phyloP scores from a whole-genome alignment of 37 sponge, comb jelly and placozoan genomes.

The Ephydatia muelleri region DNA sequence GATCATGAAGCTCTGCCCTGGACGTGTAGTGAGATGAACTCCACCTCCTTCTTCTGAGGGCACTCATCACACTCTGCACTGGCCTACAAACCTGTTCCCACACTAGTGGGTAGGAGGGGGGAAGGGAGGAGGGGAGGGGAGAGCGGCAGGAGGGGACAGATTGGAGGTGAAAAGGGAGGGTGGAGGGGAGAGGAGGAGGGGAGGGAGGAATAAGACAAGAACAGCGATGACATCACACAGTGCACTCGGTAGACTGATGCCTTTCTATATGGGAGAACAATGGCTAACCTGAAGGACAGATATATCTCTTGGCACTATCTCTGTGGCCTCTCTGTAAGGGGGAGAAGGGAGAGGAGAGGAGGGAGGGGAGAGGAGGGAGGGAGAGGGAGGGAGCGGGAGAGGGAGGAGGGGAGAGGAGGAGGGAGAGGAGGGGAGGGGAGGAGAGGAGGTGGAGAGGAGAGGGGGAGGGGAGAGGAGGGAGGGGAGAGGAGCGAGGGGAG shows the following conservation, averaged over 20 bases:
- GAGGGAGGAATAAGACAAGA: not conserved
- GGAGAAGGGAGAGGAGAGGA: not conserved
- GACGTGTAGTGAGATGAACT: constrained; percentile 74
- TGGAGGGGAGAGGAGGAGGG: not conserved
- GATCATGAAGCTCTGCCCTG: constrained; percentile 61
- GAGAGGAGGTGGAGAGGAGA: not conserved
- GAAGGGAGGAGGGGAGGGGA: not conserved
- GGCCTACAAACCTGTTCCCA: constrained; percentile 25
- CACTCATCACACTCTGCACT: not conserved
- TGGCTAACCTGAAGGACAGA: constrained; percentile 64
- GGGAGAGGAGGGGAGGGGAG: not conserved
- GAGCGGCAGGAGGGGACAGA: not conserved
- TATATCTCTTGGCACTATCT: constrained; percentile 81
- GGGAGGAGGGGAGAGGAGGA: not conserved
- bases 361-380: not conserved
- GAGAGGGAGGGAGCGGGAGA: not conserved
- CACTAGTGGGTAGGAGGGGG: not conserved
- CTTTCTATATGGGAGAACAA: not conserved
- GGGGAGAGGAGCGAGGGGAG: not conserved
- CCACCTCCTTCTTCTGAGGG: constrained; percentile 35
- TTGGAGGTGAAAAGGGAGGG: not conserved
- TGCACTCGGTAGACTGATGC: no score
- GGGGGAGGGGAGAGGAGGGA: not conserved
- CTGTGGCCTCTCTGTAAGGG: constrained; percentile 34
- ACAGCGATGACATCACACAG: no score